Conservation (phyloP, 2,797 vertebrate species). For the Leptatherina wallacei region DNA sequence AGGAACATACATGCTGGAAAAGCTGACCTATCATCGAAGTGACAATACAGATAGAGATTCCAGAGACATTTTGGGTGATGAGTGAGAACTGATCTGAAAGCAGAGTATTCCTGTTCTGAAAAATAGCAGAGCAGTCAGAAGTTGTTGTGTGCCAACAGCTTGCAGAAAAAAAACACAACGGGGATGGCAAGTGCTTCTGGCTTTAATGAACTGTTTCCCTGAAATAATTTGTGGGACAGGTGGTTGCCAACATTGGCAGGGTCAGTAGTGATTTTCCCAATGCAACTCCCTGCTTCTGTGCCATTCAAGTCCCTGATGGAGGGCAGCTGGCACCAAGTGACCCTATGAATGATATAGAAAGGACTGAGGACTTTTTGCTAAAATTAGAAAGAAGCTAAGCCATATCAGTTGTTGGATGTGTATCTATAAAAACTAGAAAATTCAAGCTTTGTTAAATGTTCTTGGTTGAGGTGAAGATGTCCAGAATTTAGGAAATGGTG, state of each 20-base stretch:
- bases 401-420: conserved; percentile 8
- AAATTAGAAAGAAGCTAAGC: conserved; percentile 8
- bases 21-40: conserved; percentile 5
- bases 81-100: neutral
- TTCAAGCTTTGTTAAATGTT: conserved; percentile 5
- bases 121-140: conserved; percentile 12
- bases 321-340: conserved; percentile 53
- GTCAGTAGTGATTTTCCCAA: conserved; percentile 37
- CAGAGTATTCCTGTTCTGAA: conserved; percentile 10
- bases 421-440: conserved; percentile 19
- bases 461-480: conserved; percentile 28
- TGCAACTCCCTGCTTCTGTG: conserved; percentile 37
- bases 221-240: conserved; percentile 64
- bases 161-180: conserved; percentile 19
- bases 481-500: conserved; percentile 39
- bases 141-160: conserved; percentile 46
- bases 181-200: conserved; percentile 63
- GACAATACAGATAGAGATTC: neutral
- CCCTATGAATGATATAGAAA: conserved; percentile 35
- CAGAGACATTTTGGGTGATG: conserved; percentile 3
- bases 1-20: conserved; percentile 7
- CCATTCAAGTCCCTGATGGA: conserved; percentile 55
- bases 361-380: conserved; percentile 10
- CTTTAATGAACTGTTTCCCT: conserved; percentile 64
- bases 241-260: conserved; percentile 59